Conservation (phyloP, 2,888 invertebrate genomes). For the Leucophenga montana region DNA sequence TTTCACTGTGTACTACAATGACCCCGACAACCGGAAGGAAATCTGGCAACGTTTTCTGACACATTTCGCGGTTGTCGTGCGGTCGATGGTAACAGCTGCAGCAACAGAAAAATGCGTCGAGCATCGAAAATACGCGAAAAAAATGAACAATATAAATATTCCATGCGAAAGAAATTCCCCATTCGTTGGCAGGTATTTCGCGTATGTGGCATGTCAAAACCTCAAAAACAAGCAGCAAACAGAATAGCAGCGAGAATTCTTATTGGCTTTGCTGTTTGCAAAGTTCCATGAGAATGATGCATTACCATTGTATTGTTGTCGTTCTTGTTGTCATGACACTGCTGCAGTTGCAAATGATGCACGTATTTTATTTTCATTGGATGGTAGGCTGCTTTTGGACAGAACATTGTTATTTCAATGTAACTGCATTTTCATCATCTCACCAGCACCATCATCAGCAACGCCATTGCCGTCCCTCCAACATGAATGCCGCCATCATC, state of each 20-base stretch:
- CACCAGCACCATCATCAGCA: conserved; percentile 22
- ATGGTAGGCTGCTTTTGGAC: no score
- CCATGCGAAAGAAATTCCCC: not conserved
- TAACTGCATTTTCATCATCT: conserved; percentile 11
- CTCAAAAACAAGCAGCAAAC: no score
- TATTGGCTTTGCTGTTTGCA: conserved; percentile 8
- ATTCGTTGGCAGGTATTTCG: conserved; percentile 1
- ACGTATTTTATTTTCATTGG: not conserved
- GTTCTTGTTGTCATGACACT: not conserved
- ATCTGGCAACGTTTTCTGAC: conserved; percentile 15
- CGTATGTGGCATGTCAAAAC: not conserved
- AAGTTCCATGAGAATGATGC: conserved; percentile 4
- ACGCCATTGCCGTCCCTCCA: not conserved
- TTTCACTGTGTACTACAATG: not conserved
- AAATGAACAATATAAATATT: not conserved
- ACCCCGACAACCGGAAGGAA: not conserved
- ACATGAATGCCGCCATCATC: not conserved
- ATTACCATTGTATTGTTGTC: not conserved
- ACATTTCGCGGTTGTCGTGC: conserved; percentile 19
- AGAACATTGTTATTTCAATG: conserved; percentile 5
- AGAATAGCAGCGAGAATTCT: not conserved
- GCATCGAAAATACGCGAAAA: not conserved
- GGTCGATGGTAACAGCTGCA: not conserved
- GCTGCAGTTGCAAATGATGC: not conserved
- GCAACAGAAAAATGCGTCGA: not conserved